Evolutionary conservation across 1,140 invertebrate genomes (phyloP), one percentile per base, ranked within the genome.

Genomic region (Tetranychus cinnabarinus): DNA sequence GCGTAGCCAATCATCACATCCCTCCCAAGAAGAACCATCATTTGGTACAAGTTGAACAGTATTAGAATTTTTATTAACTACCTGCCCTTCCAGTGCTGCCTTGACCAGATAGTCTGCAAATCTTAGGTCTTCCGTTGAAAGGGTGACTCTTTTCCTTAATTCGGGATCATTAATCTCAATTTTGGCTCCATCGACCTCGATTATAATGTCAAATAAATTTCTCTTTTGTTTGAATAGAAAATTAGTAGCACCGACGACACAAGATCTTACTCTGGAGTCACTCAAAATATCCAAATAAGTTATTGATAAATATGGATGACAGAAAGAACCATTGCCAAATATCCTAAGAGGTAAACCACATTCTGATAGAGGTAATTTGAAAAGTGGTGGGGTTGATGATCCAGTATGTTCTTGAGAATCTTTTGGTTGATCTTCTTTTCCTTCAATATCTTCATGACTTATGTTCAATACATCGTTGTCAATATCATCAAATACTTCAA

Each of bases 231-330:
- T 90, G 69, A 97, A 98, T 7, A 98, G 75, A 23, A 95, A 82
- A 79, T 98, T 98, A 46, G 92, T 96, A 8, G 93, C 93, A 56
- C 95, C 95, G 64, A 96, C 85, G 46, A 96, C 75, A 73, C 92
- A 97, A 56, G 89, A 87, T 64, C 86, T 76, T 7, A 96, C 84
- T 68, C 85, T 86, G 2, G 82, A 76, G 72, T 96, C 88, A 61
- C 80, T 81, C 36, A 98, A 72, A 52, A 95, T 74, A 76, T 97
- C 92, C 74, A 96, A 81, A 72, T 92, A 96, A 65, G 91, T 88
- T 52, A 98, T 75, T 4, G 90, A 96, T 58, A 97, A 76, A 73
- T 97, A 98, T 42, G 95, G 93, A 72, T 96, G 80, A 71, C 90
- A 96, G 8, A 97, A 76, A 69, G 86, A 88, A 47, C 92, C 92